phyloP scores from a whole-genome alignment of 2,888 invertebrate species.

The Apocheima hispidaria region DNA sequence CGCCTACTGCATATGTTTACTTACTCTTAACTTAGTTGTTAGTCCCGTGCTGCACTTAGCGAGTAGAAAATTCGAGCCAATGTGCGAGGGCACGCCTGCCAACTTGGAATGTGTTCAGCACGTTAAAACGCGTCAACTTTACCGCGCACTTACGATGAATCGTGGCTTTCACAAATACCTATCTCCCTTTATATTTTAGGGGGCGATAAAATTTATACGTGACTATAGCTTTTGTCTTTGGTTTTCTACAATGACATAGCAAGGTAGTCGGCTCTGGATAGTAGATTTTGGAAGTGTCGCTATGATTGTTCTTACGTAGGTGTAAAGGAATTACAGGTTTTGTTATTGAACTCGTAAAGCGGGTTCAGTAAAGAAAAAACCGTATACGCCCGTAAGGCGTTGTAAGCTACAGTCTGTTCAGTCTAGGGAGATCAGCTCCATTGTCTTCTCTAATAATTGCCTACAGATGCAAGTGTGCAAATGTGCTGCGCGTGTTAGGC shows the following conservation, averaged over 20 bases:
- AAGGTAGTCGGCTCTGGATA: background rate
- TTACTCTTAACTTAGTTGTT: conserved; percentile 30
- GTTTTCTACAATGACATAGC: conserved; percentile 1
- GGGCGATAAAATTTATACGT: conserved; percentile 24
- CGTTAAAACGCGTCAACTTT: conserved; percentile 64
- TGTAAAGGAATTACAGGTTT: too few relatives aligned
- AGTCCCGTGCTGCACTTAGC: conserved; percentile 52
- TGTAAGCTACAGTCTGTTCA: too few relatives aligned
- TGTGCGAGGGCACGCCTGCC: conserved; percentile 65
- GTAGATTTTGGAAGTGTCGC: too few relatives aligned
- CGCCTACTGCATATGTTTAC: conserved; percentile 6
- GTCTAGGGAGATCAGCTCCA: too few relatives aligned
- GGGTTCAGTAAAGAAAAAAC: too few relatives aligned
- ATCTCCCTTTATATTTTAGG: conserved; percentile 21
- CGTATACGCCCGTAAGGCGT: too few relatives aligned
- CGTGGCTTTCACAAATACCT: conserved; percentile 31
- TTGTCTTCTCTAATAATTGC: too few relatives aligned
- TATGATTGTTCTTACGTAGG: too few relatives aligned
- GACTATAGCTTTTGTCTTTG: conserved; percentile 18
- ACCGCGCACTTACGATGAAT: conserved; percentile 48
- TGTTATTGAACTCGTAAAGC: too few relatives aligned
- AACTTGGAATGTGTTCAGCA: conserved; percentile 68
- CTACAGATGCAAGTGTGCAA: too few relatives aligned
- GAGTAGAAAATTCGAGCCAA: conserved; percentile 61
- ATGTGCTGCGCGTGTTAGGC: too few relatives aligned